Evolutionary conservation across 1,140 invertebrate genomes (phyloP).

Genomic region (Drosophila pseudoobscura): DNA sequence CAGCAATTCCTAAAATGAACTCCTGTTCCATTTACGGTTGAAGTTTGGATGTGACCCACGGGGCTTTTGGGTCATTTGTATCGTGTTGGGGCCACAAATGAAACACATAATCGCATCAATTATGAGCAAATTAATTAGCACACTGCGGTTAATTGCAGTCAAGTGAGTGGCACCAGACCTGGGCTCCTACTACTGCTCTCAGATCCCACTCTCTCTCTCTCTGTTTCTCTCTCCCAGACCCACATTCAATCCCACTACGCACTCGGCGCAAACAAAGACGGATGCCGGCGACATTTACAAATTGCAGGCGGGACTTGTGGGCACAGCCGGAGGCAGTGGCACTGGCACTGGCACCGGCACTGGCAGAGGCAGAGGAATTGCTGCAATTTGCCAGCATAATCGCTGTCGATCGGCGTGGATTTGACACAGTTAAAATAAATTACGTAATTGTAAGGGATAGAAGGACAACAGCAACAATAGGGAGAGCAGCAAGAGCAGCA

Average conservation of each 20-base stretch:
- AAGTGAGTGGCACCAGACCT: slow-evolving; percentile 55
- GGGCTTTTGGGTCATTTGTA: slow-evolving; percentile 43
- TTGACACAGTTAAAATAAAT: slow-evolving; percentile 82
- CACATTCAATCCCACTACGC: background rate
- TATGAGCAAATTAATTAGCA: slow-evolving; percentile 82
- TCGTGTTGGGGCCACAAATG: slow-evolving; percentile 44
- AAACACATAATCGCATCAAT: slow-evolving; percentile 79
- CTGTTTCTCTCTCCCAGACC: background rate
- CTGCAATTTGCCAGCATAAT: slow-evolving; percentile 80
- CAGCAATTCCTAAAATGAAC: background rate
- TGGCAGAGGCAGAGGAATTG: slow-evolving; percentile 56
- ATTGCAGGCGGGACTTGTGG: slow-evolving; percentile 51
- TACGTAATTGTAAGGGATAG: slow-evolving; percentile 72
- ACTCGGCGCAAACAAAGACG: slow-evolving; percentile 33
- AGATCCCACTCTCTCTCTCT: background rate
- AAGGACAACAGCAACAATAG: slow-evolving; percentile 20
- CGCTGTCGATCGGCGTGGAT: slow-evolving; percentile 78
- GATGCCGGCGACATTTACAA: slow-evolving; percentile 73
- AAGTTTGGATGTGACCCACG: slow-evolving; percentile 58
- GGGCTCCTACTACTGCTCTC: background rate
- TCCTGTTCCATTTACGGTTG: slow-evolving; percentile 32
- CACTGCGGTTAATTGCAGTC: slow-evolving; percentile 77
- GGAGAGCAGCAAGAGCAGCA: slow-evolving; percentile 18
- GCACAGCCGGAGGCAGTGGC: background rate
- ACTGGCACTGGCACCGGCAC: slow-evolving; percentile 25